phyloP scores from a whole-genome alignment of 2,888 invertebrate genomes.

The Cactoblastis cactorum region DNA sequence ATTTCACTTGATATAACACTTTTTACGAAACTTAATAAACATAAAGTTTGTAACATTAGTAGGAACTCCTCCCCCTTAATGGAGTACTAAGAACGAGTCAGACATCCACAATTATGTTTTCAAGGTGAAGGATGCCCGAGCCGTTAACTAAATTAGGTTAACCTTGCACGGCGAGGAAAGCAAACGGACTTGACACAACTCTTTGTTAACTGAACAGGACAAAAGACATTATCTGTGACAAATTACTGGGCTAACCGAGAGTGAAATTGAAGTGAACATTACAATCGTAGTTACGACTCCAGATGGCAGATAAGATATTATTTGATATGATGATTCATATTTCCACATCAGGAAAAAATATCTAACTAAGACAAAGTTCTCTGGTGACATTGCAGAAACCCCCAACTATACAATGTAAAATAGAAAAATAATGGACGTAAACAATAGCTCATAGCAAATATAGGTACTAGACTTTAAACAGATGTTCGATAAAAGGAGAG shows the following conservation, averaged over 20 bases:
- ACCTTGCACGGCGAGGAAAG: constrained; percentile 2
- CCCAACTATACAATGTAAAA: neutral
- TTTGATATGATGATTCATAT: neutral
- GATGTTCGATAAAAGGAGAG: neutral
- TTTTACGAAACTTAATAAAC: too few species aligned
- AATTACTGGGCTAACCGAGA: neutral
- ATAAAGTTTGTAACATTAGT: neutral
- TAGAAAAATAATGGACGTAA: neutral
- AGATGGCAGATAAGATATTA: too few species aligned
- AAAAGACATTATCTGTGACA: neutral
- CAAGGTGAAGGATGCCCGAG: constrained; percentile 5
- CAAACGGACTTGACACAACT: neutral
- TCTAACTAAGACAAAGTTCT: neutral
- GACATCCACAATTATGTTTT: constrained; percentile 2
- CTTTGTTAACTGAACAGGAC: neutral
- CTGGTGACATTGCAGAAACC: neutral
- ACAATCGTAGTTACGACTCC: too few species aligned
- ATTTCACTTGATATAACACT: too few species aligned
- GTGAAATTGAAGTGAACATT: neutral
- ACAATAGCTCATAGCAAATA: neutral
- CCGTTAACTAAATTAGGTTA: neutral
- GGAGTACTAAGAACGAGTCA: neutral
- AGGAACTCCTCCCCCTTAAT: neutral
- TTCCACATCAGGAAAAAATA: neutral
- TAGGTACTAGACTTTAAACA: constrained; percentile 1